Base-by-base conservation (phyloP, 2,888 invertebrate genomes). In the Steinernema hermaphroditum region DNA sequence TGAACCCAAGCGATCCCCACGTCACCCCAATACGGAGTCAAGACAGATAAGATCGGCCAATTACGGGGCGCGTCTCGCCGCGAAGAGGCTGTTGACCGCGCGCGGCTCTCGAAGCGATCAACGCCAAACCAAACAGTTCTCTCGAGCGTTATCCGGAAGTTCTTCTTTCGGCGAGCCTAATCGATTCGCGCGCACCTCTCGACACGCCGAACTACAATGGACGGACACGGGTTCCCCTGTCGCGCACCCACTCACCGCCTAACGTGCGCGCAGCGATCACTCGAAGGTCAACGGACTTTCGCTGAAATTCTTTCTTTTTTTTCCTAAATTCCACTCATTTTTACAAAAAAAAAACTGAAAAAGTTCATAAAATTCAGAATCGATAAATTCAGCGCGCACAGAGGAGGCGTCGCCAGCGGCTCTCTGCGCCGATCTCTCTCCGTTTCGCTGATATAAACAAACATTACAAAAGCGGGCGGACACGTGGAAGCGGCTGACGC, bases 131-230 rank as follows among this genome's bases (percentile, higher is more conserved):
- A n/a, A n/a, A 12, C 19, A 14, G 12, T 22, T 46, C 46, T 46
- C 54, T 22, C 54, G 9, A 27, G 54, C 54, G 46, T 27, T 8
- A 54, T 54, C 54, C 54, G 54, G 54, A 54, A 54, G 54, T 54
- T 27, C 27, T 16, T 19, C 46, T 16, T 46, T 46, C 22, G n/a
- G 22, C 16, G 46, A 46, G n/a, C 46, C 54, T 54, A 54, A 54
- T 54, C 54, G 54, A 54, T 54, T 54, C n/a, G 54, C 54, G 54
- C 54, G 27, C 54, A 54, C 54, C 54, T 54, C 54, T 54, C 27
- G 54, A 54, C 27, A 27, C 54, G 54, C 6, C 4, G 54, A 12
- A 54, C 54, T 54, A 54, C 54, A 54, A 54, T 54, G 22, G 54
- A 22, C 19, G 54, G 54, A 54, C 54, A 54, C 24, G 27, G 54